These are phyloP conservation scores for Ariopsis seemanni DNA, from an alignment of 2,113 vertebrate species.

Conservation along the genomic window DNA sequence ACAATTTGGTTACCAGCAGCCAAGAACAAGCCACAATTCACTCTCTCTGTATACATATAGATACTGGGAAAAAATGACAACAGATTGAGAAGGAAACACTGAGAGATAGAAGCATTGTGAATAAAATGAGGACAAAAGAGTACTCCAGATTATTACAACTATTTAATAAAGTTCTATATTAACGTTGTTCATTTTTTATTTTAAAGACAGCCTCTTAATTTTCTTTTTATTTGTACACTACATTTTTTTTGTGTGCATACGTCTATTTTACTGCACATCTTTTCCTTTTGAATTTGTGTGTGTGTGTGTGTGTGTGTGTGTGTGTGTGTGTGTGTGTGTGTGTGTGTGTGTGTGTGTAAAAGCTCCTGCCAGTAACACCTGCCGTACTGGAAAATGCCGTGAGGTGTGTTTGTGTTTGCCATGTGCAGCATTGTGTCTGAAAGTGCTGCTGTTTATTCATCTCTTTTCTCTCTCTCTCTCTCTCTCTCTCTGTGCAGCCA, in stretches of 20 bases:
- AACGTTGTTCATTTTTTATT: background rate
- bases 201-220: background rate
- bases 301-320: background rate
- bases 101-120: background rate
- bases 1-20: too few species aligned
- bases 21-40: background rate
- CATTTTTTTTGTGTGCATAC: background rate
- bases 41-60: background rate
- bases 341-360: conserved; percentile 56
- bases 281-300: conserved; percentile 24
- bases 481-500: background rate
- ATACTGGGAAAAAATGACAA: background rate
- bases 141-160: background rate
- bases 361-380: conserved; percentile 73
- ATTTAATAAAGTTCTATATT: background rate
- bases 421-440: conserved; percentile 68
- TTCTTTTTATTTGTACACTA: background rate
- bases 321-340: conserved; percentile 60
- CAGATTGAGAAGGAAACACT: background rate
- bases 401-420: conserved; percentile 74
- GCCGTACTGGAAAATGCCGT: conserved; percentile 71
- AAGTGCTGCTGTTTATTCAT: conserved; percentile 58
- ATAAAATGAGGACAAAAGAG: background rate
- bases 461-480: conserved; percentile 54
- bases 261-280: conserved; percentile 54